Percentiles rank a stretch among this genome's conserved stretches.
Conservation (phyloP, 2,113 vertebrate genomes). For the Mormoops blainvillei region DNA sequence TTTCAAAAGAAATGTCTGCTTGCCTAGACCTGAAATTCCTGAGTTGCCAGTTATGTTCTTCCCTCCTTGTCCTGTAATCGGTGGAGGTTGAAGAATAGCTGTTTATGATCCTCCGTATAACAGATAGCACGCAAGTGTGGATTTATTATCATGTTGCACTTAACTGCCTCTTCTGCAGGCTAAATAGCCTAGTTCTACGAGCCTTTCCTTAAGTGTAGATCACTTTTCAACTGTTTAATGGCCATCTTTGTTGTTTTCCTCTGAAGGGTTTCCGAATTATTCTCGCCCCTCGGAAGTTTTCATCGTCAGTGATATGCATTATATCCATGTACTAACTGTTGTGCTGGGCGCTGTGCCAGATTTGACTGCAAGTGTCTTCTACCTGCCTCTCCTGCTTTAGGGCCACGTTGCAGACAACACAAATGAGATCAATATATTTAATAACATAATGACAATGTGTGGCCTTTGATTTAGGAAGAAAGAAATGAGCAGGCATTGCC, state of each 20-base stretch:
- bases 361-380: background rate
- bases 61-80: background rate
- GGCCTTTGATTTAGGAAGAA: background rate
- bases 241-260: constrained; percentile 10
- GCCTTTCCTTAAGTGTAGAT: background rate
- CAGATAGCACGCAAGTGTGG: background rate
- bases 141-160: background rate
- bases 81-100: background rate
- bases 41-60: background rate
- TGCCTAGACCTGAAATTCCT: background rate
- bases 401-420: background rate
- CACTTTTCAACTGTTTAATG: constrained; percentile 18
- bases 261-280: constrained; percentile 9
- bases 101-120: background rate
- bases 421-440: constrained; percentile 28
- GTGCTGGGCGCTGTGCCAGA: background rate
- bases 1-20: background rate
- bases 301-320: background rate
- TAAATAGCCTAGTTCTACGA: background rate
- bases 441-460: background rate
- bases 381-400: background rate
- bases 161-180: background rate
- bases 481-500: background rate
- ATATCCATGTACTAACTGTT: background rate
- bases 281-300: background rate